phyloP scores from a whole-genome alignment of 2,113 vertebrate species.

The Thalassoma bifasciatum region DNA sequence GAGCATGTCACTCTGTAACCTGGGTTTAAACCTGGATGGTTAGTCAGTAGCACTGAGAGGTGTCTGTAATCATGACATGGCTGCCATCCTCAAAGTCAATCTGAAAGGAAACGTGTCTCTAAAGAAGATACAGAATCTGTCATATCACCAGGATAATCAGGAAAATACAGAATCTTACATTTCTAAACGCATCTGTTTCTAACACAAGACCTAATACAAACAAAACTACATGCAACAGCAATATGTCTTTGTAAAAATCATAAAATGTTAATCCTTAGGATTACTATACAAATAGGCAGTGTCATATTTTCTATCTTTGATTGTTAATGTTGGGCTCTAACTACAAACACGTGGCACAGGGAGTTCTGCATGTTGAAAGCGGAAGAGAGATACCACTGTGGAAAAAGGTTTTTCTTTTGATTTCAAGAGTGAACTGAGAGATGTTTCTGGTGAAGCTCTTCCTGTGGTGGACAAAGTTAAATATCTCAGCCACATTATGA shows the following conservation, averaged over 20 bases:
- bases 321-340: not conserved
- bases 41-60: slow-evolving; percentile 70
- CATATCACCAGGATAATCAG: slow-evolving; percentile 67
- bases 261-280: slow-evolving; percentile 37
- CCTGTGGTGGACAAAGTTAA: too few relatives aligned
- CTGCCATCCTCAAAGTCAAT: not conserved
- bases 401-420: not conserved
- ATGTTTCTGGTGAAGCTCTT: too few relatives aligned
- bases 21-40: slow-evolving; percentile 32
- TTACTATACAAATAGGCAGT: slow-evolving; percentile 7
- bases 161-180: slow-evolving; percentile 51
- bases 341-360: not conserved
- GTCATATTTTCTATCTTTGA: not conserved
- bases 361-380: not conserved
- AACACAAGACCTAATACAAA: slow-evolving; percentile 73
- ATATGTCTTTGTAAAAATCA: slow-evolving; percentile 70
- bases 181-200: slow-evolving; percentile 63
- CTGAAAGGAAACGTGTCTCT: slow-evolving; percentile 4
- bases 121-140: slow-evolving; percentile 29
- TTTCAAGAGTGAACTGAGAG: not conserved
- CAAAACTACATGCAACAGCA: slow-evolving; percentile 84
- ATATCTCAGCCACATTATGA: too few relatives aligned
- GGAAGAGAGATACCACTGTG: not conserved
- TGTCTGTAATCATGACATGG: slow-evolving; percentile 13
- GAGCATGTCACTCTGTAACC: slow-evolving; percentile 8